These are phyloP conservation scores for Crenichthys baileyi DNA, from an alignment of 2,797 vertebrate species.

Conservation along the genomic window DNA sequence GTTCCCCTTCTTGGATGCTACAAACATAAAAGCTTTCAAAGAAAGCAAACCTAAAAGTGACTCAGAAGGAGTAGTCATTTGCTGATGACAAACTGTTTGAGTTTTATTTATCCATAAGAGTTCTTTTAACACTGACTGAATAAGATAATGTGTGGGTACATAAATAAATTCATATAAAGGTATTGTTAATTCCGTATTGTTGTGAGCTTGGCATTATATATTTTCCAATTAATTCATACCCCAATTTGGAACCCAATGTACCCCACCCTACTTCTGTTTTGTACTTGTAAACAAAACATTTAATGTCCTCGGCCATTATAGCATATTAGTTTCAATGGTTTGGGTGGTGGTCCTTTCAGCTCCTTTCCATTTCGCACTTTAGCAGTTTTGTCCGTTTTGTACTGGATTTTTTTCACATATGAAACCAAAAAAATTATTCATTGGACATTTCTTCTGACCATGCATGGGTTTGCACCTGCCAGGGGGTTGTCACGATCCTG, in stretches of 20 bases:
- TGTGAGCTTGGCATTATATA: neutral
- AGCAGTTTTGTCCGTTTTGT: neutral
- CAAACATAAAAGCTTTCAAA: conserved; percentile 23
- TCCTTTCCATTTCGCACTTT: neutral
- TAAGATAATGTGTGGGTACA: neutral
- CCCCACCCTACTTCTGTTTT: neutral
- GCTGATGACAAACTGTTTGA: neutral
- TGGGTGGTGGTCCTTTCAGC: neutral
- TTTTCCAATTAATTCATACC: neutral
- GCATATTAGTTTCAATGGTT: neutral
- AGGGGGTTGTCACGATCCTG: neutral
- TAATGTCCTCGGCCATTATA: neutral
- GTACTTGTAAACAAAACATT: neutral
- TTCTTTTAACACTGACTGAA: neutral
- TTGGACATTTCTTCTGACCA: neutral
- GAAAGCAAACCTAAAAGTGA: conserved; percentile 18
- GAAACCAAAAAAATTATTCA: neutral
- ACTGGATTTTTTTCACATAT: neutral
- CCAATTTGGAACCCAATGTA: neutral
- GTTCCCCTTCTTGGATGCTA: conserved; percentile 31
- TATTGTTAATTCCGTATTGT: neutral
- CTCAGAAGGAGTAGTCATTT: conserved; percentile 1
- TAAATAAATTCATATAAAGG: neutral
- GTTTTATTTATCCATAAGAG: neutral
- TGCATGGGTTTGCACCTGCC: neutral